These are phyloP conservation scores for Maccullochella peelii DNA, from an alignment of 2,113 vertebrate genomes.

Conservation along the genomic window DNA sequence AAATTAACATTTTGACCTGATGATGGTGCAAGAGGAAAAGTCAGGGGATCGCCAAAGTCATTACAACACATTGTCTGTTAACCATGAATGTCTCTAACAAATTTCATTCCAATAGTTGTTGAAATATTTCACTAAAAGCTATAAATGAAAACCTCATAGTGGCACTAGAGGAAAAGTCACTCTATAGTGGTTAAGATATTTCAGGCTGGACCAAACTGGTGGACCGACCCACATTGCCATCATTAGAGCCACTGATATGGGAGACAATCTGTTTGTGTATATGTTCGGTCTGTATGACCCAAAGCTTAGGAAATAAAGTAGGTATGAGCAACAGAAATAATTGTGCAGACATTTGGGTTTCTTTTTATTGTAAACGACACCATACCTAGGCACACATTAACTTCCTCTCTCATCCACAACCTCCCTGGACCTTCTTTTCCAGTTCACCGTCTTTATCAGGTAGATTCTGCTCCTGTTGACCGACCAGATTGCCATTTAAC, in stretches of 20 bases:
- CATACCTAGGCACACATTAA: not conserved
- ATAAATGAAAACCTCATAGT: too few species aligned
- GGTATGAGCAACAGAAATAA: not conserved
- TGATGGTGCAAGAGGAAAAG: not conserved
- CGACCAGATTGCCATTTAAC: constrained; percentile 28
- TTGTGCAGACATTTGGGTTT: not conserved
- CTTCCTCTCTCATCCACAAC: not conserved
- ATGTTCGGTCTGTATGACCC: not conserved
- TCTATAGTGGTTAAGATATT: too few species aligned
- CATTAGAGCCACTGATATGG: not conserved
- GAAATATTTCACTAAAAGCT: not conserved
- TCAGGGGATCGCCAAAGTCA: not conserved
- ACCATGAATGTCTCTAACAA: not conserved
- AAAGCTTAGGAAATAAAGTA: not conserved
- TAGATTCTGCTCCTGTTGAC: constrained; percentile 22
- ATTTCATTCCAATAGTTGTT: not conserved
- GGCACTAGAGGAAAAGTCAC: too few species aligned
- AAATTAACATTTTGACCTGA: not conserved
- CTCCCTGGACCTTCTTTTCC: not conserved
- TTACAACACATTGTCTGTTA: not conserved
- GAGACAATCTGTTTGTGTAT: not conserved
- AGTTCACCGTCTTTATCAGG: constrained; percentile 3
- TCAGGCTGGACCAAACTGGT: too few species aligned
- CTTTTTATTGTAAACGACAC: not conserved
- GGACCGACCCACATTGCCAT: not conserved